Percentiles rank a stretch among this genome's conserved stretches.
phyloP scores from a whole-genome alignment of 2,113 vertebrate species.

The Ageneiosus marmoratus region DNA sequence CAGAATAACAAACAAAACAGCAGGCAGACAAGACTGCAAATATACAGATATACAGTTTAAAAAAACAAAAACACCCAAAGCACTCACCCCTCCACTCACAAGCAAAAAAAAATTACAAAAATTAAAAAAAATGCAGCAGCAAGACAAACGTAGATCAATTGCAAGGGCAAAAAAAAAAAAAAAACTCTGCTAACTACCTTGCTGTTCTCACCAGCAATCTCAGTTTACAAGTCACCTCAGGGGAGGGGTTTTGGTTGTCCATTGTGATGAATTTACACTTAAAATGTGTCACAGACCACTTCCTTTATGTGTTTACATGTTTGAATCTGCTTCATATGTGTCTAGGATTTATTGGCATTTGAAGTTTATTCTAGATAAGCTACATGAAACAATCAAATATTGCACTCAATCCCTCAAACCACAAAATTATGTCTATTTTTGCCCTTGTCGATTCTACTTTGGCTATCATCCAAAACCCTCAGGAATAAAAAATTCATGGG shows the following conservation, averaged over 20 bases:
- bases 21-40: neutral
- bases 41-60: neutral
- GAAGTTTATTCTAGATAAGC: neutral
- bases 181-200: neutral
- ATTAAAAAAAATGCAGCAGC: neutral
- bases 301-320: neutral
- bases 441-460: too few species aligned
- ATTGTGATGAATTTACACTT: neutral
- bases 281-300: neutral
- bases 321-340: neutral
- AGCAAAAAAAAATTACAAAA: neutral
- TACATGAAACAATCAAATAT: neutral
- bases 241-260: neutral
- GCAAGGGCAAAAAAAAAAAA: neutral
- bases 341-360: neutral
- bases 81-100: neutral
- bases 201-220: neutral
- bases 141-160: neutral
- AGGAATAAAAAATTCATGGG: slow-evolving; percentile 6
- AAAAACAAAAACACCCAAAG: neutral
- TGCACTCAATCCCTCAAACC: neutral
- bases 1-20: neutral
- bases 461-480: neutral
- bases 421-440: neutral
- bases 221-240: neutral